Evolutionary conservation across 92 coral and sea anemone genomes (phyloP), one percentile per base, ranked within the genome.

Genomic region (Zoanthus sansibaricus): DNA sequence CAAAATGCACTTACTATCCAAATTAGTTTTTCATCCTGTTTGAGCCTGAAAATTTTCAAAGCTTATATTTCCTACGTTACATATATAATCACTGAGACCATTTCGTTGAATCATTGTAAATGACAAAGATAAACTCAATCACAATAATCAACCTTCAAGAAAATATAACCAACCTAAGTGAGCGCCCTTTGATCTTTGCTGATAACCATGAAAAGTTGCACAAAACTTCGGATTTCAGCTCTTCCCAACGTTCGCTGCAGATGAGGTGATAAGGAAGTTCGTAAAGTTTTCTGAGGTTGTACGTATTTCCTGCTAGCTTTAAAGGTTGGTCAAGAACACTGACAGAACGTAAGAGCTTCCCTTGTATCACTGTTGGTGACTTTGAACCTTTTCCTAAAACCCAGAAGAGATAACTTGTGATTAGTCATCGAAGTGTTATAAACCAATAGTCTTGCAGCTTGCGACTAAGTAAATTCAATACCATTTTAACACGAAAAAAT

Each of bases 211-310:
- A 78, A 71, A 90, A 94, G 90, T 89, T 94, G 76, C 98, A 94
- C 21, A 94, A 79, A 61, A 94, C 94, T 45, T 91, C 91, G 9
- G 82, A 84, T 44, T 94, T 94, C 71, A 94, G 84, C 18, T 93
- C 91, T 16, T 87, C 86, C 92, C 93, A 91, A 64, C 94, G 90
- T 64, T 89, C 72, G 79, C 98, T 94, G 45, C 93, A 84, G 71
- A 93, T 94, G 67, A 94, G 91, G 61, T 94, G 98, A 3, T 89
- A 61, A 13, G 98, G 98, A 12, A 94, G 92, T 86, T 94, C 98
- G 88, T 94, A 93, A 2, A 94, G 94, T 73, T 94, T 94, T 15
- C 98, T 71, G 20, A 94, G 82, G 76, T 94, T 94, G 92, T 94
- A 94, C 33, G 86, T 74, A 77, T 90, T 90, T 51, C 91, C 93